Conservation (phyloP, 2,113 vertebrate species). For the Cephalopholis sonnerati region DNA sequence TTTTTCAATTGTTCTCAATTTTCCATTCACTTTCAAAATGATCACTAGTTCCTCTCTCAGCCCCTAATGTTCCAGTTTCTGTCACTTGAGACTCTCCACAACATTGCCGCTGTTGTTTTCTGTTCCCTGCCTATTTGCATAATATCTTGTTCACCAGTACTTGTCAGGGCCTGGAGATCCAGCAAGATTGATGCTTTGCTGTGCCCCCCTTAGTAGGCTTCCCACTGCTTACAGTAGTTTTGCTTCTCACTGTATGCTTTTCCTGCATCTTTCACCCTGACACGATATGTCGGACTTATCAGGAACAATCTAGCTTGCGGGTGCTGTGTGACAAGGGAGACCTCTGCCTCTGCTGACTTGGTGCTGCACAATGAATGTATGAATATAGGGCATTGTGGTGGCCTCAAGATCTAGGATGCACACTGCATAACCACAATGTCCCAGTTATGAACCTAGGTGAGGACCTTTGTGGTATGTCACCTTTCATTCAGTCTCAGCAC, state of each 20-base stretch:
- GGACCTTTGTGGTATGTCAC: background rate
- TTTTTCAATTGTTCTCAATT: background rate
- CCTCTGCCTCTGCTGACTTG: background rate
- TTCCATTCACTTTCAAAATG: background rate
- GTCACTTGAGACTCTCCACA: background rate
- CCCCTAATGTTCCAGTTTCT: background rate
- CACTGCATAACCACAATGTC: background rate
- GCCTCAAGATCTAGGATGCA: background rate
- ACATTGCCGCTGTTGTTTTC: background rate
- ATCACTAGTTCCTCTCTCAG: background rate
- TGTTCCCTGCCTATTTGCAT: background rate
- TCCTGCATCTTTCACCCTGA: background rate
- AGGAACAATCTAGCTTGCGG: background rate
- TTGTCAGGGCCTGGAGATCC: background rate
- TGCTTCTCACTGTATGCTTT: background rate
- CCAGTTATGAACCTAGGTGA: constrained; percentile 1
- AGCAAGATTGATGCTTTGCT: background rate
- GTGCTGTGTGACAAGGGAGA: background rate
- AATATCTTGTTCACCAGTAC: background rate
- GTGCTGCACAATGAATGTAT: background rate
- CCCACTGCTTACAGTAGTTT: background rate
- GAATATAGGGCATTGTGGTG: background rate
- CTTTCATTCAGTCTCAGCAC: no score
- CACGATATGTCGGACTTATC: background rate
- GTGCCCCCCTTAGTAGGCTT: background rate